Evolutionary conservation across 2,113 vertebrate genomes (phyloP).

Genomic region (Porphyrio hochstetteri): DNA sequence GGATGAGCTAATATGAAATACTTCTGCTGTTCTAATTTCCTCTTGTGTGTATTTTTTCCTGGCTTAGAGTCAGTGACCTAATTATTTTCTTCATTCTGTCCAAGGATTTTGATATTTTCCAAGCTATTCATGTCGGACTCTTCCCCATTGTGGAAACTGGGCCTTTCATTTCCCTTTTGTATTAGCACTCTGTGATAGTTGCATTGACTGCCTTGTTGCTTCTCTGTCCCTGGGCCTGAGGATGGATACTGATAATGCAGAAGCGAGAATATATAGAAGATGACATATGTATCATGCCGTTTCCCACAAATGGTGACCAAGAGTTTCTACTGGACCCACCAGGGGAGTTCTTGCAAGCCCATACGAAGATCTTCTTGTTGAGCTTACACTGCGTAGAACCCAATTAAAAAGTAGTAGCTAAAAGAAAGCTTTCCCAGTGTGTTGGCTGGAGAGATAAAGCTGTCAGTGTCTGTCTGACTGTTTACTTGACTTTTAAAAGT

Average conservation of each 20-base stretch:
- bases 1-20: constrained; percentile 70
- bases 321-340: background rate
- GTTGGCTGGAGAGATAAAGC: background rate
- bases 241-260: background rate
- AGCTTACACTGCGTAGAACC: background rate
- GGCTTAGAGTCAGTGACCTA: constrained; percentile 74
- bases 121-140: constrained; percentile 48
- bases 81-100: constrained; percentile 65
- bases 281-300: background rate
- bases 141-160: constrained; percentile 40
- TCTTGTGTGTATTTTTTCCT: constrained; percentile 75
- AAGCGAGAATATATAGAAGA: background rate
- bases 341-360: background rate
- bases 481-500: background rate
- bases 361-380: background rate
- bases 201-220: background rate
- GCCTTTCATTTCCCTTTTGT: background rate
- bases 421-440: constrained; percentile 9
- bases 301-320: background rate
- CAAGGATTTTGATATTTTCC: constrained; percentile 62
- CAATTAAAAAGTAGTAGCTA: background rate
- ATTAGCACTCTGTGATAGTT: background rate
- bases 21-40: constrained; percentile 72
- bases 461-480: background rate
- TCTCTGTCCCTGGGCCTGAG: background rate